These are phyloP conservation scores for Plebejus anna DNA, from an alignment of 2,888 invertebrate genomes.

Conservation along the genomic window DNA sequence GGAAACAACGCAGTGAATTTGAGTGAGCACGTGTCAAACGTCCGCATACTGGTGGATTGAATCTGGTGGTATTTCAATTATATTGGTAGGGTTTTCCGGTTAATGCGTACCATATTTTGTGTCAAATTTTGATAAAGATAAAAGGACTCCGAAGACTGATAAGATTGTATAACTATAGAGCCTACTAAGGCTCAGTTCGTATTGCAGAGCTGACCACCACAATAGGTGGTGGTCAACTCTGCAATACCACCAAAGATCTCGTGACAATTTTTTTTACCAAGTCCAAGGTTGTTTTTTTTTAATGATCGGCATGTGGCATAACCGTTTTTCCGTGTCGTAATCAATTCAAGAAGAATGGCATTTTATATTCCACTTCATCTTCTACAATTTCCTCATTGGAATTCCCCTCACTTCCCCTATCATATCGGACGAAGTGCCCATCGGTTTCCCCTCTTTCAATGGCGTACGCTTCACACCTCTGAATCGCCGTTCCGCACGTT, in stretches of 20 bases:
- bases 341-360: neutral
- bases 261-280: too few species aligned
- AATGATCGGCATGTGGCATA: neutral
- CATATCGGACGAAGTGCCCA: neutral
- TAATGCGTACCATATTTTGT: too few species aligned
- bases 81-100: too few species aligned
- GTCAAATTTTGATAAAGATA: too few species aligned
- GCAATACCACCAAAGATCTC: too few species aligned
- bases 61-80: too few species aligned
- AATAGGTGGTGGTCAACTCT: too few species aligned
- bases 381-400: neutral
- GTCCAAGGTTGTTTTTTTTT: neutral
- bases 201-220: too few species aligned
- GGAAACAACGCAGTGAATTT: neutral
- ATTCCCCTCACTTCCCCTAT: neutral
- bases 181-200: too few species aligned
- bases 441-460: neutral
- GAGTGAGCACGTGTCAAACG: neutral
- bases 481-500: neutral
- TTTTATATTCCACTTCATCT: neutral
- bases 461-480: neutral
- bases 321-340: neutral
- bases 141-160: too few species aligned
- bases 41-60: neutral
- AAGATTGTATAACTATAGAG: too few species aligned